Evolutionary conservation across 2,113 vertebrate species (phyloP), one percentile per base, ranked within the genome.

Genomic region (Calypte anna): DNA sequence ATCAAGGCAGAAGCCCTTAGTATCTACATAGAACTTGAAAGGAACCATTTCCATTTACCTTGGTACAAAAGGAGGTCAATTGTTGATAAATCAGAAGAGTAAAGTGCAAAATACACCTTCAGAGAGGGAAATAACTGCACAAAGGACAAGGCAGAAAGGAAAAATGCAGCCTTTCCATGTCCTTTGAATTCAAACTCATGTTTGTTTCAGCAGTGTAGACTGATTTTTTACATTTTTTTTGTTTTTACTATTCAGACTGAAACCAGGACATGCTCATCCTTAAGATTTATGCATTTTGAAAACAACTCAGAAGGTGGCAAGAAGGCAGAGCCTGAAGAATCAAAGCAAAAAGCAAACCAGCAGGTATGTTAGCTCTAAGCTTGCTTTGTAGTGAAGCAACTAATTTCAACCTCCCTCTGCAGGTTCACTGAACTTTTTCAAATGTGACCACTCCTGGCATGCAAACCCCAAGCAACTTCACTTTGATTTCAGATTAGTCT

Each of bases 401-500:
- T 97, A 98, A 96, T 96, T 98, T 98, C 97, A 98, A 98, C 97
- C 98, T 96, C 97, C 97, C 96, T 98, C 97, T 98, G 97, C 97
- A 97, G 98, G 98, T 98, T 99, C 98, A 98, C 93, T 95, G 98
- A 98, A 96, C 98, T 97, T 98, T 96, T 96, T 96, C 95, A 98
- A 98, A 97, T 97, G 97, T 98, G 98, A 99, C 98, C 96, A 96
- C 82, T 97, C 98, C 96, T 98, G 98, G 98, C 98, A 98, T 97
- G 95, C 94, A 86, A 96, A 97, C 97, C 97, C 97, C 97, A 94
- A 98, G 96, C 96, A 97, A 96, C 78, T 96, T 96, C 96, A 97
- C 98, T 98, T 98, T 98, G 98, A 98, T 98, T 98, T 98, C 97
- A 97, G 97, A 98, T 98, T 98, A 98, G 97, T 96, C 97, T 98